Conservation (phyloP, 2,888 invertebrate genomes). For the Galeruca laticollis region DNA sequence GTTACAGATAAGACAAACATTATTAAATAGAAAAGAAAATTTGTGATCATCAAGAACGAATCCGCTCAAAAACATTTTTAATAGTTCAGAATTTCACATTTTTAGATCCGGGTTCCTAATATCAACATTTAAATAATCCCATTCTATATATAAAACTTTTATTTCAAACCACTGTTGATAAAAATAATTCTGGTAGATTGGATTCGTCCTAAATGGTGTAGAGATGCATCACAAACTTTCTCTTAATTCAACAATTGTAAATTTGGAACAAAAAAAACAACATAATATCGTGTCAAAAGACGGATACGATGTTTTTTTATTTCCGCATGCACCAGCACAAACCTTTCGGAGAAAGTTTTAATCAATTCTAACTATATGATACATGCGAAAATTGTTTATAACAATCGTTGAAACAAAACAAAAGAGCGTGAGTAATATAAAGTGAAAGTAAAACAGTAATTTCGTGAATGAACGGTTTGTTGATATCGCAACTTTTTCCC, state of each 20-base stretch:
- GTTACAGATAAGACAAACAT: constrained; percentile 4
- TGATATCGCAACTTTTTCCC: constrained; percentile 17
- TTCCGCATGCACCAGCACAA: constrained; percentile 29
- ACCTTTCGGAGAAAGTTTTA: constrained; percentile 8
- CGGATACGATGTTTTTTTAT: constrained; percentile 11
- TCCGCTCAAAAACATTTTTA: background rate
- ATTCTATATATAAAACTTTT: no score
- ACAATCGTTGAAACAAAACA: constrained; percentile 33
- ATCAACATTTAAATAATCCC: no score
- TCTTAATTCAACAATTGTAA: background rate
- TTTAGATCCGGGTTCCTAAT: no score
- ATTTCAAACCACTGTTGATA: background rate
- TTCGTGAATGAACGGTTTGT: constrained; percentile 12
- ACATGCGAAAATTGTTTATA: constrained; percentile 28
- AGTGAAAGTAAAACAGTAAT: constrained; percentile 30
- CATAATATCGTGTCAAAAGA: constrained; percentile 7
- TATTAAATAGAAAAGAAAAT: background rate
- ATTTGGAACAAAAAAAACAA: background rate
- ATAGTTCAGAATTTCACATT: background rate
- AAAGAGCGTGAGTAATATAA: constrained; percentile 22
- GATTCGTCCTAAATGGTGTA: background rate
- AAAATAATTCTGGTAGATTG: background rate
- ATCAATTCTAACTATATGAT: constrained; percentile 19
- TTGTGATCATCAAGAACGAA: background rate
- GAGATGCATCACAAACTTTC: constrained; percentile 9